Evolutionary conservation across 1,140 invertebrate species (phyloP).

Genomic region (Calliopsis andreniformis): DNA sequence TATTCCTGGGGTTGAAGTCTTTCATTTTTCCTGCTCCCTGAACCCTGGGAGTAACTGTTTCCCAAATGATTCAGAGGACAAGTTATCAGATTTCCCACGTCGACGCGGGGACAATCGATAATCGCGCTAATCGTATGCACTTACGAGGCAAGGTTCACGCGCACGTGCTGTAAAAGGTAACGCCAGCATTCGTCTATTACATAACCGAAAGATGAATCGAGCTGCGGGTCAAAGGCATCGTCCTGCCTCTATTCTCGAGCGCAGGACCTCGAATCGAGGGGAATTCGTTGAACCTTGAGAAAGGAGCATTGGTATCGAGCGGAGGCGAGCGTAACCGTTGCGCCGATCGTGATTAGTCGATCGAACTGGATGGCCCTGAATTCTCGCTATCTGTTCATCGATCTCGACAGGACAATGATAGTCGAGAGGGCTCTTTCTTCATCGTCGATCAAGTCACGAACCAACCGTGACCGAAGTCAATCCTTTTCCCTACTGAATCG

Average conservation of each 20-base stretch:
- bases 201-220: constrained; percentile 48
- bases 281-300: constrained; percentile 31
- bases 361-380: constrained; percentile 35
- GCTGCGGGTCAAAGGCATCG: constrained; percentile 39
- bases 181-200: constrained; percentile 38
- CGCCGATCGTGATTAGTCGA: constrained; percentile 45
- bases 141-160: background rate
- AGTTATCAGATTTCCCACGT: too few relatives aligned
- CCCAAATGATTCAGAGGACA: too few relatives aligned
- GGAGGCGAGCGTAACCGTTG: constrained; percentile 13
- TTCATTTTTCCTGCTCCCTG: too few relatives aligned
- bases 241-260: constrained; percentile 1
- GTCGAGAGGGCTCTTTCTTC: background rate
- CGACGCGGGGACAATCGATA: background rate
- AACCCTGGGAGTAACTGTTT: too few relatives aligned
- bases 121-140: constrained; percentile 22
- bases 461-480: constrained; percentile 20
- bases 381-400: constrained; percentile 32
- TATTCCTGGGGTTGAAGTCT: too few relatives aligned
- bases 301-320: constrained; percentile 18
- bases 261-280: background rate
- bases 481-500: background rate
- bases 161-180: constrained; percentile 40
- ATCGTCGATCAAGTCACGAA: constrained; percentile 27
- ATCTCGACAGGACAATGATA: constrained; percentile 23